These are phyloP conservation scores for Mimachlamys varia DNA, from an alignment of 2,888 invertebrate species.

Conservation along the genomic window DNA sequence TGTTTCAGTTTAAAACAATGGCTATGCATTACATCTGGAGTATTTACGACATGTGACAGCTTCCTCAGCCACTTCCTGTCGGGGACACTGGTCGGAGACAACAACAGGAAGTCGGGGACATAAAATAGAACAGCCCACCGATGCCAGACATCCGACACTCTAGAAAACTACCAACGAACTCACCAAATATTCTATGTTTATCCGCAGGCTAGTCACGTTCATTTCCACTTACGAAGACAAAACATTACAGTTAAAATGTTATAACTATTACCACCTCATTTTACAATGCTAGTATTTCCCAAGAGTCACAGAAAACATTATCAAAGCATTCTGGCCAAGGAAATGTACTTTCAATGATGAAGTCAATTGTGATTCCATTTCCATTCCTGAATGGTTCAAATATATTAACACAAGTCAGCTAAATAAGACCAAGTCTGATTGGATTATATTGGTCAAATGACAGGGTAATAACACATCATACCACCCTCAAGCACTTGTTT, in stretches of 20 bases:
- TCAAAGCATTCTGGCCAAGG: too few relatives aligned
- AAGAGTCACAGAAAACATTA: too few relatives aligned
- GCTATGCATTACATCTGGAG: not conserved
- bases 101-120: not conserved
- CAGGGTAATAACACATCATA: too few relatives aligned
- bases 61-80: not conserved
- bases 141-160: slow-evolving; percentile 1
- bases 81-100: not conserved
- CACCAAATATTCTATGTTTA: not conserved
- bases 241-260: not conserved
- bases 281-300: too few relatives aligned
- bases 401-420: too few relatives aligned
- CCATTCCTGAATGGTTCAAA: too few relatives aligned
- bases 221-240: not conserved
- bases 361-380: too few relatives aligned
- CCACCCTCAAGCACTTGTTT: too few relatives aligned
- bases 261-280: not conserved
- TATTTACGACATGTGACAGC: not conserved
- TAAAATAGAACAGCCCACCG: not conserved
- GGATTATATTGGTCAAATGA: too few relatives aligned
- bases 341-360: too few relatives aligned
- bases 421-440: too few relatives aligned
- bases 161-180: not conserved
- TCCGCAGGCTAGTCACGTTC: not conserved
- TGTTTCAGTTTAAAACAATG: not conserved